Evolutionary conservation across 2,797 vertebrate species (phyloP), one percentile per base, ranked within the genome.

Genomic region (Arnoldichthys spilopterus): DNA sequence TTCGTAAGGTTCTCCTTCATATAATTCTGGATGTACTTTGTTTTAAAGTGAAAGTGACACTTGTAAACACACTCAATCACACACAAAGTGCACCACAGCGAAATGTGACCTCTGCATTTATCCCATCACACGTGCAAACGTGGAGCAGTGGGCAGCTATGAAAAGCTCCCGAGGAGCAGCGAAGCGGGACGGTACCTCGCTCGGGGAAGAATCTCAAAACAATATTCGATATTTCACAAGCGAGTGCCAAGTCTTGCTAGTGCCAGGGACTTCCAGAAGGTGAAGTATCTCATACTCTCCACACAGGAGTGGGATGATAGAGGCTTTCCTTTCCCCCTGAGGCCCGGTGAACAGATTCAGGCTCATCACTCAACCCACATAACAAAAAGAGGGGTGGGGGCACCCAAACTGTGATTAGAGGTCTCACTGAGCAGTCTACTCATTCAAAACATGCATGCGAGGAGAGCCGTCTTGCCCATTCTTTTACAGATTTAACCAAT

Each of bases 401-500:
- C 51, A 64, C 75, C 56, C 72, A 70, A 81, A 71, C 59, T 77
- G 81, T 51, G 79, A 76, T 83, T 83, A 54, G 69, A 72, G 79
- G 81, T 82, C 47, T 76, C 67, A 74, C 74, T 62, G 40, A 75
- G 72, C 59, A 79, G 77, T 71, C 79, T 51, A 37, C 84, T 81
- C 77, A 66, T 83, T 85, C 74, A 85, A 81, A 85, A 83, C 69
- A 83, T 51, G 43, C 80, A 79, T 79, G 63, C 24, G 34, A 76
- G 56, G 62, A 80, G 75, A 77, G 70, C 72, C 37, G 45, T 77
- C 77, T 74, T 53, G 53, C 63, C 67, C 78, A 82, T 81, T 80
- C 81, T 85, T 79, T 85, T 78, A 84, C 84, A 87, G 86, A 84
- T 87, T 85, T 68, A 81, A 83, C 88, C 90, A 90, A 90, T 92